phyloP scores from a whole-genome alignment of 2,797 vertebrate genomes.

The Tapirus indicus region DNA sequence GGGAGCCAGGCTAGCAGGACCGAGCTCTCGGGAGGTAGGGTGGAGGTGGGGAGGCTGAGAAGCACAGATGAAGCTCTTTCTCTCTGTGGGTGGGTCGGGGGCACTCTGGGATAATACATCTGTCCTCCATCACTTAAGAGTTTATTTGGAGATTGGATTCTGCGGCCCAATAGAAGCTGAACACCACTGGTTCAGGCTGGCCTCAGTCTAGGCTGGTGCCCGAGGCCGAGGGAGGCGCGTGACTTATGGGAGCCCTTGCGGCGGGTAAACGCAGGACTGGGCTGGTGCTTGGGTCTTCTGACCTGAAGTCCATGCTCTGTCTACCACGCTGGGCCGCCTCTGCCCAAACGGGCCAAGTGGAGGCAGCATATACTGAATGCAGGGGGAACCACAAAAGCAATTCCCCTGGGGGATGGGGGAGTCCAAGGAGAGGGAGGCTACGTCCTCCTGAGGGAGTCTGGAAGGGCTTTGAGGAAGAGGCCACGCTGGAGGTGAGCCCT shows the following conservation, averaged over 20 bases:
- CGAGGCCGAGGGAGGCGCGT: background rate
- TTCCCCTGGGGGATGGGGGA: background rate
- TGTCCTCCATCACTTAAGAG: background rate
- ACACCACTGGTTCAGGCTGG: background rate
- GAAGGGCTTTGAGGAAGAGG: no score
- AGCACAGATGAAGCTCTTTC: background rate
- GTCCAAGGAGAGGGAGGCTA: background rate
- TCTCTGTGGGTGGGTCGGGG: background rate
- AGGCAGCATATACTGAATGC: background rate
- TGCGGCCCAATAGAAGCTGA: background rate
- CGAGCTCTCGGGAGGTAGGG: background rate
- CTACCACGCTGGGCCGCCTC: rapidly evolving
- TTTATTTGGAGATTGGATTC: background rate
- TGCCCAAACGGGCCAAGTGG: background rate
- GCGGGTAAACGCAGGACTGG: rapidly evolving
- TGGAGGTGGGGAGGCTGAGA: no score
- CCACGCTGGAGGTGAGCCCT: background rate
- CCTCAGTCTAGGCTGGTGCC: background rate
- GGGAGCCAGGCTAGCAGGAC: background rate
- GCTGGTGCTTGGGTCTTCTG: background rate
- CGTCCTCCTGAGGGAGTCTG: background rate
- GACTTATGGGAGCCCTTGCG: background rate
- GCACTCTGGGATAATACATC: rapidly evolving
- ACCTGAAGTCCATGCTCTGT: background rate
- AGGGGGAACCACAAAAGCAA: no score